Conservation (phyloP, 2,113 vertebrate species). For the Trogon melanurus region DNA sequence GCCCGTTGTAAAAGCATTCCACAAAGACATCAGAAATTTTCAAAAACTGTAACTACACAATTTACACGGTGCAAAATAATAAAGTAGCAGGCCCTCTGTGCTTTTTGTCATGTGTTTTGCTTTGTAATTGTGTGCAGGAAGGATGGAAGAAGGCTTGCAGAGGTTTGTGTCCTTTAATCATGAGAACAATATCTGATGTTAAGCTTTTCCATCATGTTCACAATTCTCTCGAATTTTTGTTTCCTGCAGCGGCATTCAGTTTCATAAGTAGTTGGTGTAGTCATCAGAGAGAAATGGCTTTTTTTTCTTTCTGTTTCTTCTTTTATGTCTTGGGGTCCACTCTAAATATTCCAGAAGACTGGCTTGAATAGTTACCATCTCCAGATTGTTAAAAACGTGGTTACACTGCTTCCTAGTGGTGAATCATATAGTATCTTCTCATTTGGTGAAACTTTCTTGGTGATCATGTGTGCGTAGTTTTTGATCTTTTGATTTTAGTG, state of each 20-base stretch:
- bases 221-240: background rate
- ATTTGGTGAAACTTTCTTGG: background rate
- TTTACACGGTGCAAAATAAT: background rate
- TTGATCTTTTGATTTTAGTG: background rate
- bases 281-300: background rate
- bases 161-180: background rate
- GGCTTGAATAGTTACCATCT: background rate
- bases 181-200: background rate
- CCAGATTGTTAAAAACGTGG: background rate
- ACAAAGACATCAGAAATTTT: background rate
- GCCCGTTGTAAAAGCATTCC: background rate
- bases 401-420: conserved; percentile 51
- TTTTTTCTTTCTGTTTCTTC: background rate
- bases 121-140: background rate
- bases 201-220: background rate
- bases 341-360: conserved; percentile 2
- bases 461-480: background rate
- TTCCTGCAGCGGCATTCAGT: background rate
- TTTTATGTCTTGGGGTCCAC: background rate
- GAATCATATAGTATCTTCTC: background rate
- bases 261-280: background rate
- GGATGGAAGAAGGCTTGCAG: background rate
- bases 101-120: background rate
- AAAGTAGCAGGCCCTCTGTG: background rate
- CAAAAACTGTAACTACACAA: background rate